Evolutionary conservation across 2,113 vertebrate genomes (phyloP), one percentile per base, ranked within the genome.

Genomic region (Pseudopipra pipra): DNA sequence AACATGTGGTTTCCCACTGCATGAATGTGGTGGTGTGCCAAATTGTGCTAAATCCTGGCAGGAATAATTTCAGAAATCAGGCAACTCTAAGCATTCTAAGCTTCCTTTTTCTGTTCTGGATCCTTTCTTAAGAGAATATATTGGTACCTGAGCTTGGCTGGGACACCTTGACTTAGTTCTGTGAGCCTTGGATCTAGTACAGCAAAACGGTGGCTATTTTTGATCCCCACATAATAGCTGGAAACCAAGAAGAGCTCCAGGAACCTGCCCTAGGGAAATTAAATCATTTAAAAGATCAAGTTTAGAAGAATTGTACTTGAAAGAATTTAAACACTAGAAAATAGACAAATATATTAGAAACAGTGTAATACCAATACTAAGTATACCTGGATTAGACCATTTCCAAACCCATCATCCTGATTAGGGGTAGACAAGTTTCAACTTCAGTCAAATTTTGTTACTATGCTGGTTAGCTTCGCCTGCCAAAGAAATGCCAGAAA

Each of bases 81-180:
- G 28, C 31, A 73, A 12, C 37, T 10, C 6, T 33, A 78, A 24
- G 28, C 0, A 0, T 43, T 78, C 19, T 22, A 23, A 55, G 14
- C 25, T 55, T 51, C 1, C 1, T 87, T 74, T 80, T 30, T 39
- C 46, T 35, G 2, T 66, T 79, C 63, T 35, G 54, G 16, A 11
- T 88, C 24, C 21, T 25, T 8, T 21, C 9, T 66, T 58, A 25
- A n/a, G 55, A 41, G 24, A 44, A 31, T 28, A 5, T 46, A 8
- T 54, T 41, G 12, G 33, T 68, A 8, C 51, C 70, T 58, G 43
- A 31, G 17, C 56, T 81, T 54, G 25, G 25, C 55, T 74, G 4
- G 66, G 14, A 8, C 67, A 46, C 17, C 15, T 68, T 4, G 1
- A 3, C 63, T 73, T 77, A 46, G 13, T 76, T 65, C 49, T 66